Evolutionary conservation across 2,888 invertebrate genomes (phyloP).

Genomic region (Tortricodes alternella): DNA sequence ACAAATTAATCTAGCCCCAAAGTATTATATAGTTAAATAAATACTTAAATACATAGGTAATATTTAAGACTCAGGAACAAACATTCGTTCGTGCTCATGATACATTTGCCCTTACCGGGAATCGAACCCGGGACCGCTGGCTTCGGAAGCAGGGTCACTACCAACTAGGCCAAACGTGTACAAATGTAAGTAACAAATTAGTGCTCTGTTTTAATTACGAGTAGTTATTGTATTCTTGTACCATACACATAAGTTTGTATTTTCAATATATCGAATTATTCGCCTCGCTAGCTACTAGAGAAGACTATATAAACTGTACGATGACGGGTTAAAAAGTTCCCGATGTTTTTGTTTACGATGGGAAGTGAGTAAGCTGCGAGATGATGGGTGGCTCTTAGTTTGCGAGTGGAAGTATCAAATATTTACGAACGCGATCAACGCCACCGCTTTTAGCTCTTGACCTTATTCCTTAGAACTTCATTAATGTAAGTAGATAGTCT

Average conservation of each 20-base stretch:
- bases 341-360: slow-evolving; percentile 77
- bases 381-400: slow-evolving; percentile 66
- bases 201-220: no score
- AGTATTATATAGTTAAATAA: no score
- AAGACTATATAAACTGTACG: slow-evolving; percentile 53
- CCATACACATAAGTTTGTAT: slow-evolving; percentile 45
- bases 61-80: no score
- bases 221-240: slow-evolving; percentile 21
- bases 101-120: no score
- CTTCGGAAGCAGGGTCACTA: no score
- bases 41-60: no score
- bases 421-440: slow-evolving; percentile 31
- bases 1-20: no score
- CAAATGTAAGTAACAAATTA: no score
- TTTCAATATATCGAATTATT: slow-evolving; percentile 77
- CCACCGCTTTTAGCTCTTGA: slow-evolving; percentile 29
- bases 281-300: slow-evolving; percentile 55
- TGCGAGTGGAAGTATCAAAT: slow-evolving; percentile 43
- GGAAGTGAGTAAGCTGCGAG: slow-evolving; percentile 61
- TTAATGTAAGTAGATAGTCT: slow-evolving; percentile 23
- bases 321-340: slow-evolving; percentile 75
- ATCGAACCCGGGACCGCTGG: no score
- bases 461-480: slow-evolving; percentile 31
- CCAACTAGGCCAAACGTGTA: no score
- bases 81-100: no score